A percentile compares a stretch with the other conserved stretches of the same genome.
These are phyloP conservation scores for Schlechtendalia chinensis DNA, from an alignment of 1,140 invertebrate genomes.

Conservation along the genomic window DNA sequence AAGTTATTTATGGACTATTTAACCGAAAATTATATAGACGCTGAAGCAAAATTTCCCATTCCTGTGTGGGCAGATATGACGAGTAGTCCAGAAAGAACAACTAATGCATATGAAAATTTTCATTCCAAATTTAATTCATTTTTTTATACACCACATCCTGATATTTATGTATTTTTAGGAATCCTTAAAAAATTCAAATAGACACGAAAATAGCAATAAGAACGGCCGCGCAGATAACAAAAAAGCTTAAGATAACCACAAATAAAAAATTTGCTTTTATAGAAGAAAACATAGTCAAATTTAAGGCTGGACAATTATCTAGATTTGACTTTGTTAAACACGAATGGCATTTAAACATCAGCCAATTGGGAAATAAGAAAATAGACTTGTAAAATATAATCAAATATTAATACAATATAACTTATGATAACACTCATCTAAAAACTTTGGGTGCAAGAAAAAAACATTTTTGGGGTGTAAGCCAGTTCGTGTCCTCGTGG, in stretches of 20 bases:
- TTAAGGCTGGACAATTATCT: background rate
- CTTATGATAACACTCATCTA: background rate
- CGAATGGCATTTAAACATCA: background rate
- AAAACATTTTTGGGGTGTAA: too few relatives aligned
- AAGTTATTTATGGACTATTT: background rate
- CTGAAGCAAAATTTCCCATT: background rate
- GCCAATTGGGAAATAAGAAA: background rate
- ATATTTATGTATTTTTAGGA: background rate
- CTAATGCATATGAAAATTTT: too few relatives aligned
- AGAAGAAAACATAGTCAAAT: background rate
- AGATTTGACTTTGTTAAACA: background rate
- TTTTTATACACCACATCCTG: background rate
- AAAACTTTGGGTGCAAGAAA: background rate
- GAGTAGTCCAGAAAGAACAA: background rate
- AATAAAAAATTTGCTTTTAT: background rate
- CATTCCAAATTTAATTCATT: too few relatives aligned
- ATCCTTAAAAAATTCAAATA: background rate
- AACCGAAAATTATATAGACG: background rate
- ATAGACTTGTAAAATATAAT: background rate
- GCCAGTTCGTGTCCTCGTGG: background rate
- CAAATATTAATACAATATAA: too few relatives aligned
- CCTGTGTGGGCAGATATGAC: background rate
- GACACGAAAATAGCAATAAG: background rate
- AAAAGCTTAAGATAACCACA: background rate
- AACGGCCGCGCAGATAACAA: background rate